Evolutionary conservation across 2,113 vertebrate species (phyloP), one percentile per base, ranked within the genome.

Genomic region (Gobiocypris rarus): DNA sequence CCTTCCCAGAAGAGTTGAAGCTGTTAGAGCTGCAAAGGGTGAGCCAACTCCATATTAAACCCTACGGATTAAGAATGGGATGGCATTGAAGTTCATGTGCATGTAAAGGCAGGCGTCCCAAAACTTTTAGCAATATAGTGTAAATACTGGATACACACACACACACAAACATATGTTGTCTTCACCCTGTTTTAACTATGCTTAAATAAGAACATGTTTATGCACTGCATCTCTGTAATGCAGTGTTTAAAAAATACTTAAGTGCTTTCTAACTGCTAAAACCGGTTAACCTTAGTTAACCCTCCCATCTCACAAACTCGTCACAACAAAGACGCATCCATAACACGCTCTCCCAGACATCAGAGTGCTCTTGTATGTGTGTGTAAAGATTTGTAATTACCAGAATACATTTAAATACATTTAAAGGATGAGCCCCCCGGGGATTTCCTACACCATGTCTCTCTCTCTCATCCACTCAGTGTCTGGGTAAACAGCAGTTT

Each of bases 371-470:
- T 15, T 80, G 59, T 58, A 45, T 13, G 63, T 85, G 91, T 91
- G 89, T 93, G 92, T 91, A 92, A 90, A 93, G 91, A 91, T 94
- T 92, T 93, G 92, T 94, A 94, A 94, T 94, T 93, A 93, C 91
- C 92, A 90, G 93, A 93, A 94, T 93, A 93, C 86, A 94, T 94
- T 94, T 94, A 92, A 94, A 94, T 92, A 94, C 92, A 94, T 93
- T 92, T 92, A 89, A 89, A 89, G 86, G 89, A 91, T 89, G 86
- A 89, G 89, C 91, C 93, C 91, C 90, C 89, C 86, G 93, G 92
- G 90, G 90, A 79, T 90, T 91, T 83, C 26, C n/a, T 15, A 31
- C 73, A 41, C 83, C 88, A 86, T 92, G 91, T 90, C 89, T 91
- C 84, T 74, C 74, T 83, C 69, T 89, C 88, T 73, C 26, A 26